Evolutionary conservation across 2,113 vertebrate genomes (phyloP), one percentile per base, ranked within the genome.

Genomic region (Polyodon spathula): DNA sequence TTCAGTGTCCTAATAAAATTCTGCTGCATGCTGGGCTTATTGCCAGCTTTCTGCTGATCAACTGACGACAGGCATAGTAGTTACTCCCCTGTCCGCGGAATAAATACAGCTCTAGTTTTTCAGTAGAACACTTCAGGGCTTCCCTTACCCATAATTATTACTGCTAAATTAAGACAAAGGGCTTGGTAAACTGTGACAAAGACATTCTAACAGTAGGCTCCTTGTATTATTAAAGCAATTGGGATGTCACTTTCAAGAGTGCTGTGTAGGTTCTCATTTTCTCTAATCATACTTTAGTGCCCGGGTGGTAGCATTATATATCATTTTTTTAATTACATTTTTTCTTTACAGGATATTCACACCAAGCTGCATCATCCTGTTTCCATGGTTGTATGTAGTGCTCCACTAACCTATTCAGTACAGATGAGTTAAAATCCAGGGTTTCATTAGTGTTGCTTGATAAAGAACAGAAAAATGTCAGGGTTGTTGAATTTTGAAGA

Each of bases 31-130:
- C 27, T 67, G 57, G 70, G 73, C 73, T 73, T 63, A 56, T 64
- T 63, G 70, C 77, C 61, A 71, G 46, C 5, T 51, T 65, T 69
- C 39, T 74, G 61, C 70, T 73, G 66, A 72, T 79, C 63, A 71
- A 64, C 57, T 73, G 71, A 74, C 65, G 77, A 62, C 57, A 77
- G 41, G 64, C 61, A 60, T 69, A 74, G 66, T 65, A 43, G 27
- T 27, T 43, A 48, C 52, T 50, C 53, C 39, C 12, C 8, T 40
- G 11, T 46, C 12, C 14, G 15, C 9, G 14, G 6, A 14, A n/a
- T 12, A 14, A 50, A 50, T 12, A 4, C 12, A 50, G 14, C 12
- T 50, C 15, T 12, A 6, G 5, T 4, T 6, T 50, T 50, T 50
- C 48, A 12, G 6, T n/a, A 10, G 15, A 14, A 50, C 6, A 50